Base-by-base conservation (phyloP, 2,113 vertebrate species). In the Scortum barcoo region DNA sequence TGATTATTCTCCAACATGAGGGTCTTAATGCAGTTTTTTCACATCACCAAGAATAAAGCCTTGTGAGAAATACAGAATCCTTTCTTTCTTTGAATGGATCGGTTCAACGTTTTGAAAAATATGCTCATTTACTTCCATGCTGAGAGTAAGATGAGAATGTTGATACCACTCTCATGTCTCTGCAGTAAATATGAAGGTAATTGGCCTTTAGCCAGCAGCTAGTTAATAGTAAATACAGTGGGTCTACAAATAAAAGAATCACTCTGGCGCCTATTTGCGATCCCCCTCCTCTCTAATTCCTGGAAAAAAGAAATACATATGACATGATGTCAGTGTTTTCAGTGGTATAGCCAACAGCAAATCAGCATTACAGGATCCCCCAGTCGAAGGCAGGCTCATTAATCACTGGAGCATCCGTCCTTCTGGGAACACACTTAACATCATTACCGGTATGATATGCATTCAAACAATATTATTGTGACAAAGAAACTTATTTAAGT, bases 391-490 rank as follows among this genome's bases (percentile, higher is more conserved):
- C 53, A 20, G 30, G 5, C 44, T 60, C 57, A 62, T 78, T 66
- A 71, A 33, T 75, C 53, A 76, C 28, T 2, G 24, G 1, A 26
- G 74, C 38, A 7, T 60, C 24, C 44, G 0, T 76, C 70, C 17
- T 13, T 56, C 50, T 36, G 50, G 14, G 60, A 68, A 46, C 58
- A 22, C 8, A 28, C 46, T 65, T 24, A 80, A 74, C 69, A 36
- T 46, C 22, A 44, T 79, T 30, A 70, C 42, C 12, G 38, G 16
- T 36, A 22, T 36, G 11, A 86, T 58, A 73, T 20, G 67, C 33
- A 24, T 70, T 78, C 58, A 72, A 66, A 80, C 80, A 77, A 48
- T 53, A 66, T 73, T 12, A 36, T 13, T 42, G 72, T 3, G 19
- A 66, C 42, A 78, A 60, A 56, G 6, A 40, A 67, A 71, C 17